Evolutionary conservation across 2,888 invertebrate genomes (phyloP).

Genomic region (Alitta virens): DNA sequence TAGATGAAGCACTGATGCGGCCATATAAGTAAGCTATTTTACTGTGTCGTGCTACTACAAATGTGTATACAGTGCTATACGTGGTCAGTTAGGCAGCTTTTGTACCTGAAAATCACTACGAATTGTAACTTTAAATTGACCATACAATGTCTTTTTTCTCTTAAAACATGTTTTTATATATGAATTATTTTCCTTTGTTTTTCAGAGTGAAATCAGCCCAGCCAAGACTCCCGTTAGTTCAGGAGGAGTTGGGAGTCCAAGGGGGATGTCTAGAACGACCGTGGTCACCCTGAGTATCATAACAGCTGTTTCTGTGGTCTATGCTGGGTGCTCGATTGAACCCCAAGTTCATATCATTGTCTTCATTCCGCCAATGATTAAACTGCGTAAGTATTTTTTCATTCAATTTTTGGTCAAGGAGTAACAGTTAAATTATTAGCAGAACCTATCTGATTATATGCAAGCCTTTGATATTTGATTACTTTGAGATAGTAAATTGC

Average conservation of each 20-base stretch:
- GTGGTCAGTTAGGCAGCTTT: no score
- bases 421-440: background rate
- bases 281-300: constrained; percentile 13
- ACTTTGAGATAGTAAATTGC: no score
- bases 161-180: background rate
- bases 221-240: background rate
- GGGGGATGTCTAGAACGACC: constrained; percentile 5
- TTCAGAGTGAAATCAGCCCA: constrained; percentile 7
- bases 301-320: constrained; percentile 20
- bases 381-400: constrained; percentile 20
- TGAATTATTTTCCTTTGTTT: background rate
- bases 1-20: no score
- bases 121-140: no score
- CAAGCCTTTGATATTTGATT: no score
- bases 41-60: no score
- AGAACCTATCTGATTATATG: background rate
- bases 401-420: background rate
- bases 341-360: constrained; percentile 20
- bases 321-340: constrained; percentile 20
- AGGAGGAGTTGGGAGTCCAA: constrained; percentile 1
- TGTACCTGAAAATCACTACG: no score
- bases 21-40: no score
- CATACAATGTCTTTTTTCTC: no score
- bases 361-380: constrained; percentile 17
- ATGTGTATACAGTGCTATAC: no score